phyloP scores from a whole-genome alignment of 1,140 invertebrate genomes.

The Drosophila ogumai region DNA sequence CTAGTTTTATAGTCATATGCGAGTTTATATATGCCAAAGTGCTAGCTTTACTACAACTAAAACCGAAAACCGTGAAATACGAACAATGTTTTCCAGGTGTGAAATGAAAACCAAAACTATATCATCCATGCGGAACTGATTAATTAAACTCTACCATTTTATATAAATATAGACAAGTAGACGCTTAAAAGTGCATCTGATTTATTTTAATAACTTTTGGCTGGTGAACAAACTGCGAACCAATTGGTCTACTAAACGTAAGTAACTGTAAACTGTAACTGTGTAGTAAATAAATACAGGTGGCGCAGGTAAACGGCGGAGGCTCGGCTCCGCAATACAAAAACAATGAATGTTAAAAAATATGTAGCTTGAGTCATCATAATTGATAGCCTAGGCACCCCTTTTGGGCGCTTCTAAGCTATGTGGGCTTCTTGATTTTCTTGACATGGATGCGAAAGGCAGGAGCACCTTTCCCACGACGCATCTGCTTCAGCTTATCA shows the following conservation, averaged over 20 bases:
- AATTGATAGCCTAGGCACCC: background rate
- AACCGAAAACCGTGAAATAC: slow-evolving; percentile 50
- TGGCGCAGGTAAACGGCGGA: slow-evolving; percentile 8
- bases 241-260: slow-evolving; percentile 35
- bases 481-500: slow-evolving; percentile 49
- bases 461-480: slow-evolving; percentile 18
- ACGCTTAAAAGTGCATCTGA: slow-evolving; percentile 22
- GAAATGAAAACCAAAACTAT: slow-evolving; percentile 34
- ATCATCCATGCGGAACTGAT: slow-evolving; percentile 67
- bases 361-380: background rate
- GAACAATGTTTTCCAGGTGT: slow-evolving; percentile 51
- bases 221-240: background rate
- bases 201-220: slow-evolving; percentile 35
- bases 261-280: slow-evolving; percentile 11
- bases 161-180: slow-evolving; percentile 33
- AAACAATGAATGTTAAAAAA: slow-evolving; percentile 20
- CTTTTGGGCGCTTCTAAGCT: slow-evolving; percentile 13
- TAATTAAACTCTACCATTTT: slow-evolving; percentile 52
- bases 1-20: slow-evolving; percentile 55
- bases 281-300: slow-evolving; percentile 36
- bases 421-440: slow-evolving; percentile 47
- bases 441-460: slow-evolving; percentile 55
- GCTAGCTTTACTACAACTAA: slow-evolving; percentile 42
- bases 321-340: slow-evolving; percentile 9
- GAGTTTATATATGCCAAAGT: slow-evolving; percentile 50